phyloP scores from a whole-genome alignment of 1,140 invertebrate genomes.

The Aphelenchoides fujianensis region DNA sequence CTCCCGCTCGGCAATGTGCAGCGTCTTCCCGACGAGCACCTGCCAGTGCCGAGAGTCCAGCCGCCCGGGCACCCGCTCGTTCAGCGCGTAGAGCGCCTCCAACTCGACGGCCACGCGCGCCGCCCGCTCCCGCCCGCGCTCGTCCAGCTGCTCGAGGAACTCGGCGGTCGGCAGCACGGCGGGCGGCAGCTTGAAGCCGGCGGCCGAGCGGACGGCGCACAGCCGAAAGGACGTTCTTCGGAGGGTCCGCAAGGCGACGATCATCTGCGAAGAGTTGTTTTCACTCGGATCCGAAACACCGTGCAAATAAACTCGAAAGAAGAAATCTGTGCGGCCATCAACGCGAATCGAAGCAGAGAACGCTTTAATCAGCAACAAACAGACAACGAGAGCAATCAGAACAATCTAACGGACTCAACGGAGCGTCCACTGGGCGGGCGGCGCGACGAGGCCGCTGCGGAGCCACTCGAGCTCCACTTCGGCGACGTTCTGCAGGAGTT shows the following conservation, averaged over 20 bases:
- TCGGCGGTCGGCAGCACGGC: background rate
- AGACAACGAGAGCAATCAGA: background rate
- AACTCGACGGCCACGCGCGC: too few relatives aligned
- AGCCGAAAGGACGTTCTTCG: too few relatives aligned
- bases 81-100: background rate
- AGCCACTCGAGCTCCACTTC: slow-evolving; percentile 93
- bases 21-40: background rate
- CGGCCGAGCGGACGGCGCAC: too few relatives aligned
- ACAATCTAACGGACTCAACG: background rate
- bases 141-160: background rate
- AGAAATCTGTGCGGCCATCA: too few relatives aligned
- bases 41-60: background rate
- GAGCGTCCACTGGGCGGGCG: background rate
- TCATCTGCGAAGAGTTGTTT: too few relatives aligned
- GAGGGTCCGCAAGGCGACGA: too few relatives aligned
- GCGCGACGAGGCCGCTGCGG: background rate
- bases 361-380: too few relatives aligned
- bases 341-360: too few relatives aligned
- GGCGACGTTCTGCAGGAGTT: slow-evolving; percentile 67
- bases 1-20: background rate
- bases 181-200: background rate
- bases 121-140: background rate
- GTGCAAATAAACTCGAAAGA: too few relatives aligned
- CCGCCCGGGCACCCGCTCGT: background rate
- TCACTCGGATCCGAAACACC: too few relatives aligned